Base-by-base conservation (phyloP, 2,797 vertebrate genomes). In the Cyprinodon diabolis region DNA sequence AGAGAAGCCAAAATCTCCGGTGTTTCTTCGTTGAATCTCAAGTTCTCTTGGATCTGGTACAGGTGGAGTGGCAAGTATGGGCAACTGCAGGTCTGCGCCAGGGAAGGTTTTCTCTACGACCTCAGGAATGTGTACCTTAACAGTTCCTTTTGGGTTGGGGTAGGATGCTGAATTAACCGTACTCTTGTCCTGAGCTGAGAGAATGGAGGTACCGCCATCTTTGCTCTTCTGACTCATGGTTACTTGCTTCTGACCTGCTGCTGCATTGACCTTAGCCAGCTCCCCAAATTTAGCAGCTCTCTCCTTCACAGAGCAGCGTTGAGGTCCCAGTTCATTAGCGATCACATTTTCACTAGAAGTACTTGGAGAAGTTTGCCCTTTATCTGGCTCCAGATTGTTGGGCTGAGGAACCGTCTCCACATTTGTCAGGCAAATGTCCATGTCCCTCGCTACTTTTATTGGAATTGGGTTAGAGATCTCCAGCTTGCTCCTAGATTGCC, bases 381-480 rank as follows among this genome's bases (percentile, higher is more conserved):
- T 91, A 80, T 96, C 94, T 75, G 95, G 90, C 79, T 94, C 91
- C 69, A 85, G 3, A 0, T 92, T 94, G 71, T 91, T 94, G 84
- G 92, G 96, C 55, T 79, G 68, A 15, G 37, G 87, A 82, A 97
- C 96, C 0, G 92, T 92, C 71, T 96, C 96, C 0, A 96, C 87
- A 68, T 96, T 94, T 0, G 96, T 96, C 69, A 98, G 94, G 74
- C 87, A 95, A 74, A 98, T 94, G 87, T 99, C 97, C 0, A 92
- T 93, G 93, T 94, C 96, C 1, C 94, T 97, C 19, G 96, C 95
- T 82, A 99, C 97, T 87, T 97, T 98, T 85, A 99, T 98, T 55
- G 97, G 98, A 77, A 99, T 99, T 30, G 98, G 98, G 90, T 95
- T 95, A 66, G 98, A 99, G 86, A 99, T 99, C 91, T 99, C 98